Evolutionary conservation across 2,113 vertebrate genomes (phyloP).

Genomic region (Chrysemys picta): DNA sequence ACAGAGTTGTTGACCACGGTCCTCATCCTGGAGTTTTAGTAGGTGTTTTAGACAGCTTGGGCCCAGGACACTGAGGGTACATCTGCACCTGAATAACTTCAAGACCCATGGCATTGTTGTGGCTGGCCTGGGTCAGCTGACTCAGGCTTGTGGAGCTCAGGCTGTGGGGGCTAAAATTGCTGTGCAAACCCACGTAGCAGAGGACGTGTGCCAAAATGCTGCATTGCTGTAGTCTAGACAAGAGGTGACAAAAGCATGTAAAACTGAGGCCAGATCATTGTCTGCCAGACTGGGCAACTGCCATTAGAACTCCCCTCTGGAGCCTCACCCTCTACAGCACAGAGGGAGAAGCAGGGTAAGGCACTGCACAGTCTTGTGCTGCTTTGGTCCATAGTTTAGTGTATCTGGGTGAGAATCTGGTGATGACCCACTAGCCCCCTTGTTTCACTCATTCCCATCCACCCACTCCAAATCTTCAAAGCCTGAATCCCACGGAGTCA

Average conservation of each 20-base stretch:
- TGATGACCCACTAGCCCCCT: neutral
- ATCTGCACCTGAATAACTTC: neutral
- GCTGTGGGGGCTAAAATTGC: neutral
- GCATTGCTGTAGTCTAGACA: neutral
- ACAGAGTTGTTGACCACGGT: neutral
- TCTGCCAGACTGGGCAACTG: neutral
- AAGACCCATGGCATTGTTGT: neutral
- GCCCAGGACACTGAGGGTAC: neutral
- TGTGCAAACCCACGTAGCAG: neutral
- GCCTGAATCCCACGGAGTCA: neutral
- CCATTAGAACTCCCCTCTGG: neutral
- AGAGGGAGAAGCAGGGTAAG: neutral
- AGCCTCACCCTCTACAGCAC: neutral
- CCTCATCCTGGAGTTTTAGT: neutral
- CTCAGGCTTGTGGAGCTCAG: neutral
- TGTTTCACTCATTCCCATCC: neutral
- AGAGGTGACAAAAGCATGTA: neutral
- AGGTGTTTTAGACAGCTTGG: neutral
- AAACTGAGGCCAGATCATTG: neutral
- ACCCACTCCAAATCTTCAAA: neutral
- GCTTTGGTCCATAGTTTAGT: neutral
- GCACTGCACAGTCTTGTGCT: neutral
- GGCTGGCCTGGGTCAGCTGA: neutral
- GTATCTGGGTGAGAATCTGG: neutral
- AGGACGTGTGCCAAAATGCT: neutral